Evolutionary conservation across 1,140 invertebrate genomes (phyloP).

Genomic region (Drosophila pruinosa): DNA sequence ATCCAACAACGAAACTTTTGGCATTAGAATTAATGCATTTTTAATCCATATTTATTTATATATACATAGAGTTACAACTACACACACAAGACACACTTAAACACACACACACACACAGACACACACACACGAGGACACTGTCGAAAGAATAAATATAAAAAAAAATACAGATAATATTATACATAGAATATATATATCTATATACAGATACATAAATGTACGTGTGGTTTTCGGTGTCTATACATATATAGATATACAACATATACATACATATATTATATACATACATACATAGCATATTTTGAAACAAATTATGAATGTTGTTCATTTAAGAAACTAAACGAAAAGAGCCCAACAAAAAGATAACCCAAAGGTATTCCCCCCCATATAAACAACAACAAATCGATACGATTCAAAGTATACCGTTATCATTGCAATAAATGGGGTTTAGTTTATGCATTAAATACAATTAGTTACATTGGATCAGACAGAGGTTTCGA

Average conservation of each 20-base stretch:
- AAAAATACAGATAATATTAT: constrained; percentile 42
- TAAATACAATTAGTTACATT: neutral
- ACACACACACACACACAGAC: neutral
- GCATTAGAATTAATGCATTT: constrained; percentile 79
- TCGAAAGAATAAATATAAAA: constrained; percentile 6
- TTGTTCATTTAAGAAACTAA: constrained; percentile 67
- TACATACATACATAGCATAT: constrained; percentile 50
- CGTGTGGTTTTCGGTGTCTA: constrained; percentile 75
- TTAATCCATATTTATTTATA: constrained; percentile 72
- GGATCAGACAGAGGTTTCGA: constrained; percentile 32
- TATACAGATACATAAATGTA: constrained; percentile 58
- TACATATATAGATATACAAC: constrained; percentile 55
- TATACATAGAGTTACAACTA: constrained; percentile 60
- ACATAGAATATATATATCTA: constrained; percentile 50
- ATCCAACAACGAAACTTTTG: constrained; percentile 82
- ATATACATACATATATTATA: constrained; percentile 61
- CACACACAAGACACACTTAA: constrained; percentile 2
- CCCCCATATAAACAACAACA: constrained; percentile 1
- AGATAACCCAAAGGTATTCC: constrained; percentile 49
- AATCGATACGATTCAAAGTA: neutral
- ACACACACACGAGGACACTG: neutral
- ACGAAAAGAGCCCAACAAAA: constrained; percentile 44
- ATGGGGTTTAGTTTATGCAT: neutral
- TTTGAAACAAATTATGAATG: constrained; percentile 72
- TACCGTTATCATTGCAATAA: neutral